These are phyloP conservation scores for Gopherus evgoodei DNA, from an alignment of 2,113 vertebrate species.

Conservation along the genomic window DNA sequence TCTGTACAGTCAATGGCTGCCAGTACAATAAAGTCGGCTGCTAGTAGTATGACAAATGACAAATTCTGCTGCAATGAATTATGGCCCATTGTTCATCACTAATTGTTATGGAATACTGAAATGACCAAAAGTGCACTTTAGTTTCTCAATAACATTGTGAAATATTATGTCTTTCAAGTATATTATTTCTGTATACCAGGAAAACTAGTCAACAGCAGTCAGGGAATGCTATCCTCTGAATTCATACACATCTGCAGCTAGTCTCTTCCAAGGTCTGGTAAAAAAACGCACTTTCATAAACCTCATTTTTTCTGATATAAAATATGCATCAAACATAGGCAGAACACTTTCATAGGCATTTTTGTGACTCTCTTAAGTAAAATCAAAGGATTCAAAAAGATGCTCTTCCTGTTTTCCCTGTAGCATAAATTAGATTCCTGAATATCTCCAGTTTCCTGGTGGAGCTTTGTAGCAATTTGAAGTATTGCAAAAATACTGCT, in stretches of 20 bases:
- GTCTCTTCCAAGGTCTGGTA: too few relatives aligned
- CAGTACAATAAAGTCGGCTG: too few relatives aligned
- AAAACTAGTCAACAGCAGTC: not conserved
- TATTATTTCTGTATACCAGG: not conserved
- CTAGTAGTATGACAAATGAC: not conserved
- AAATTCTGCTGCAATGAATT: not conserved
- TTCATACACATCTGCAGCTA: not conserved
- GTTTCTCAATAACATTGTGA: not conserved
- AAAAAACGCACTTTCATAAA: not conserved
- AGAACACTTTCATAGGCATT: not conserved
- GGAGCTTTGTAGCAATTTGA: not conserved
- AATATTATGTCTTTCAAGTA: not conserved
- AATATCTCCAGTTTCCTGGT: not conserved
- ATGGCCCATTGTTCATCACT: not conserved
- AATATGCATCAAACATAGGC: not conserved
- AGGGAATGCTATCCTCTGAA: not conserved
- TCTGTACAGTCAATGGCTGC: too few relatives aligned
- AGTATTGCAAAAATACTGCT: not conserved
- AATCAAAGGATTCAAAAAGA: not conserved
- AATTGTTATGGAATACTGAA: not conserved
- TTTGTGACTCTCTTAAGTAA: not conserved
- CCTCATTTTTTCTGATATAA: not conserved
- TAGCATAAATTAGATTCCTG: not conserved
- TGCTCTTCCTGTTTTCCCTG: not conserved
- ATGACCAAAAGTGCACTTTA: not conserved